A percentile compares a stretch with the other conserved stretches of the same genome.
Evolutionary conservation across 2,888 invertebrate species (phyloP).

Genomic region (Corbicula japonica): DNA sequence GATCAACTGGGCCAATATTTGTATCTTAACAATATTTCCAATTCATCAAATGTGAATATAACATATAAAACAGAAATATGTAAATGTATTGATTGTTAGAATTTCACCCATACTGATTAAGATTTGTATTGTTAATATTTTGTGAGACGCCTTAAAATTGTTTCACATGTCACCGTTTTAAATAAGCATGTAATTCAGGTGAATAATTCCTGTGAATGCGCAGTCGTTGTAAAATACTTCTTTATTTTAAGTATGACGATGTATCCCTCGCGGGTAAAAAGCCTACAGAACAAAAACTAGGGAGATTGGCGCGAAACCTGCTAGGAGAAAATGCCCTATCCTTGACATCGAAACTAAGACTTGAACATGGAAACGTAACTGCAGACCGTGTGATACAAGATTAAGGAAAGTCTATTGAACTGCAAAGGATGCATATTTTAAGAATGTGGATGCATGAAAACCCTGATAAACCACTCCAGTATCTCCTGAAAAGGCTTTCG

Average conservation of each 20-base stretch:
- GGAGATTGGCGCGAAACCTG: constrained; percentile 9
- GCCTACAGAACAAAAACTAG: constrained; percentile 6
- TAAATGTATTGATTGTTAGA: too few species aligned
- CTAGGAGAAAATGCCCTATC: constrained; percentile 5
- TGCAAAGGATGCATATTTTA: constrained; percentile 14
- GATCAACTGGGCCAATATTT: too few species aligned
- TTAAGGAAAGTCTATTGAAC: not conserved
- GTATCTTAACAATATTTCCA: too few species aligned
- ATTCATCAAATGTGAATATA: too few species aligned
- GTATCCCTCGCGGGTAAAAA: not conserved
- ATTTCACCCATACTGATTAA: too few species aligned
- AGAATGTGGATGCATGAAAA: not conserved
- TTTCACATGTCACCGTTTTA: too few species aligned
- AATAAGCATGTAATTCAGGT: too few species aligned
- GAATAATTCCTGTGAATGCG: too few species aligned
- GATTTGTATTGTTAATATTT: too few species aligned
- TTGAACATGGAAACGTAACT: not conserved
- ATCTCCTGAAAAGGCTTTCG: constrained; percentile 1
- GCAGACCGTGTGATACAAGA: not conserved
- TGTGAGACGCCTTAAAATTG: too few species aligned
- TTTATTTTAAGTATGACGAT: not conserved
- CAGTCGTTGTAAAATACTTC: too few species aligned
- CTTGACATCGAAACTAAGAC: constrained; percentile 11
- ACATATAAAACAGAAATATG: too few species aligned
- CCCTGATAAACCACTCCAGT: not conserved